These are phyloP conservation scores for Mastacembelus armatus DNA, from an alignment of 2,797 vertebrate genomes.

Conservation along the genomic window DNA sequence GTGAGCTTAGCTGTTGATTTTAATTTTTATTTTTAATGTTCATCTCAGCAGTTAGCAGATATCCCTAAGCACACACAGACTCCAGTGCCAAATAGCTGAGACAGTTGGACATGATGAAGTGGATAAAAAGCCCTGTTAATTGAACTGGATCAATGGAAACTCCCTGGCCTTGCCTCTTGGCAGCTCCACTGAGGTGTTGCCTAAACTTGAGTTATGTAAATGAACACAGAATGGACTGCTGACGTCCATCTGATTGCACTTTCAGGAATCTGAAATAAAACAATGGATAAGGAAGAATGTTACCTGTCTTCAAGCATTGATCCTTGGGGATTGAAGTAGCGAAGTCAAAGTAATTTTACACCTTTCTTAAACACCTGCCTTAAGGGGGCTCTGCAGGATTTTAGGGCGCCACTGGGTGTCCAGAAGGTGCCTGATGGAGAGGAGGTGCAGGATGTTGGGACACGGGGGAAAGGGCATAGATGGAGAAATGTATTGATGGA, in stretches of 20 bases:
- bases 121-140: slow-evolving; percentile 59
- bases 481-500: slow-evolving; percentile 19
- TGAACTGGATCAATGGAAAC: slow-evolving; percentile 66
- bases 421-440: slow-evolving; percentile 30
- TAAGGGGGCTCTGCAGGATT: slow-evolving; percentile 11
- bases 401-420: slow-evolving; percentile 14
- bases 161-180: slow-evolving; percentile 39
- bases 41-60: slow-evolving; percentile 56
- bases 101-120: slow-evolving; percentile 54
- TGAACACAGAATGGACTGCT: slow-evolving; percentile 15
- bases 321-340: neutral
- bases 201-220: slow-evolving; percentile 45
- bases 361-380: slow-evolving; percentile 4
- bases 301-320: slow-evolving; percentile 6
- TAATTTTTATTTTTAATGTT: slow-evolving; percentile 25
- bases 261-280: neutral
- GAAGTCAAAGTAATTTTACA: slow-evolving; percentile 3
- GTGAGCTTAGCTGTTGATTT: slow-evolving; percentile 18
- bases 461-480: slow-evolving; percentile 7
- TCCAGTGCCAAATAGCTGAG: slow-evolving; percentile 52
- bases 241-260: slow-evolving; percentile 15
- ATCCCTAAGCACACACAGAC: slow-evolving; percentile 15
- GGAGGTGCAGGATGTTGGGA: slow-evolving; percentile 26
- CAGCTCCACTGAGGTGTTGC: slow-evolving; percentile 39
- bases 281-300: neutral